Percentiles rank a stretch among this genome's conserved stretches.
Evolutionary conservation across 2,888 invertebrate species (phyloP).

Genomic region (Cephus rjabovi): DNA sequence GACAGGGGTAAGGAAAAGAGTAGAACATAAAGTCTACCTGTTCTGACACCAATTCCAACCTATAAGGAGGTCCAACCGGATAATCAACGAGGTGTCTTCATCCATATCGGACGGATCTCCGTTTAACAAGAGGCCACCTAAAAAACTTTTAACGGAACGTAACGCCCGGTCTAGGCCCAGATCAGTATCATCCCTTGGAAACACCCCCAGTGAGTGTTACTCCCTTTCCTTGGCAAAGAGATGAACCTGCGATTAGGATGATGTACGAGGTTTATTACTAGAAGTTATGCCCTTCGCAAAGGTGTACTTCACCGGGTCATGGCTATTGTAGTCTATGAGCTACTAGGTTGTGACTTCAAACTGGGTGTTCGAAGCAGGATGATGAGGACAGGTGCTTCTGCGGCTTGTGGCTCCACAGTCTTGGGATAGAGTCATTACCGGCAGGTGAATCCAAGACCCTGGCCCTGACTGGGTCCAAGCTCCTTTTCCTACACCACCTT

Average conservation of each 20-base stretch:
- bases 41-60: too few species aligned
- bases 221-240: background rate
- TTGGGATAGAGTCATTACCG: slow-evolving; percentile 50
- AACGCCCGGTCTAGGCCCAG: background rate
- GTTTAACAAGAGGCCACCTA: slow-evolving; percentile 4
- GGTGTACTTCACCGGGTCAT: background rate
- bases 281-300: background rate
- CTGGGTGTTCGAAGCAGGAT: slow-evolving; percentile 14
- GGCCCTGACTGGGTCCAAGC: slow-evolving; percentile 32
- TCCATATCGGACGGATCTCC: background rate
- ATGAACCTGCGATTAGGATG: slow-evolving; percentile 20
- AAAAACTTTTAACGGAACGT: background rate
- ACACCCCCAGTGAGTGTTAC: too few species aligned
- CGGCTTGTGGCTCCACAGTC: background rate
- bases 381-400: slow-evolving; percentile 41
- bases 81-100: background rate
- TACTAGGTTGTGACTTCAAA: background rate
- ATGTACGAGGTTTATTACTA: slow-evolving; percentile 22
- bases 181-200: too few species aligned
- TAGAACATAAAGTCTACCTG: too few species aligned
- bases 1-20: too few species aligned
- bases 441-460: slow-evolving; percentile 45
- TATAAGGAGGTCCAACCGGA: too few species aligned
- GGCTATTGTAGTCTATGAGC: too few species aligned
- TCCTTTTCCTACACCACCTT: slow-evolving; percentile 6